Percentiles rank a stretch among this genome's conserved stretches.
Evolutionary conservation across 2,888 invertebrate genomes (phyloP).

Genomic region (Campoplex nolae): DNA sequence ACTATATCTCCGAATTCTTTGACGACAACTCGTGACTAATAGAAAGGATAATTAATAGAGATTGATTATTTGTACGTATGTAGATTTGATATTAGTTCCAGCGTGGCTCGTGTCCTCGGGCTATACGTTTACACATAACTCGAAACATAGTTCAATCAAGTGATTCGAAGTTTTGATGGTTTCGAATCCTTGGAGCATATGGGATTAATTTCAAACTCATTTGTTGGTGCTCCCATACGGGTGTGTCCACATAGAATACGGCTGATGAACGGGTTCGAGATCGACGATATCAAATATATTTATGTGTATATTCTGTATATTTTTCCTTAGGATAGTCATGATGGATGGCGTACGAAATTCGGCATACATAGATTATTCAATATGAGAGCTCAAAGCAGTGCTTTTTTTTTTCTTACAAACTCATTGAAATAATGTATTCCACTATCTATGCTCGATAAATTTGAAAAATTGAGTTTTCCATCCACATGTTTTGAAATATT

Average conservation of each 20-base stretch:
- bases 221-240: not conserved
- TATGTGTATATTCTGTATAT: not conserved
- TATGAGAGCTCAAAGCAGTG: constrained; percentile 3
- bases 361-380: constrained; percentile 54
- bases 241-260: constrained; percentile 1
- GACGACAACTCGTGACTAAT: constrained; percentile 33
- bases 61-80: not conserved
- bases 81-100: not conserved
- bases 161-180: not conserved
- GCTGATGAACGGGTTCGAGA: constrained; percentile 2
- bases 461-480: not conserved
- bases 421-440: not conserved
- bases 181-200: not conserved
- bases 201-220: constrained; percentile 6
- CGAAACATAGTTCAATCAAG: not conserved
- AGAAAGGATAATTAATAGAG: constrained; percentile 7
- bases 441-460: not conserved
- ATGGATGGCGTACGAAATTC: constrained; percentile 51
- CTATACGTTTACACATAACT: not conserved
- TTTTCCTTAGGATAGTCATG: constrained; percentile 19
- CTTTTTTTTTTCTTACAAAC: not conserved
- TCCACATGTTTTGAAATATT: not conserved
- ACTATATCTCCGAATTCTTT: constrained; percentile 33
- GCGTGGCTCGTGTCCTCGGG: not conserved
- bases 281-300: constrained; percentile 50